These are phyloP conservation scores for Micromesistius poutassou DNA, from an alignment of 2,797 vertebrate species.

Conservation along the genomic window DNA sequence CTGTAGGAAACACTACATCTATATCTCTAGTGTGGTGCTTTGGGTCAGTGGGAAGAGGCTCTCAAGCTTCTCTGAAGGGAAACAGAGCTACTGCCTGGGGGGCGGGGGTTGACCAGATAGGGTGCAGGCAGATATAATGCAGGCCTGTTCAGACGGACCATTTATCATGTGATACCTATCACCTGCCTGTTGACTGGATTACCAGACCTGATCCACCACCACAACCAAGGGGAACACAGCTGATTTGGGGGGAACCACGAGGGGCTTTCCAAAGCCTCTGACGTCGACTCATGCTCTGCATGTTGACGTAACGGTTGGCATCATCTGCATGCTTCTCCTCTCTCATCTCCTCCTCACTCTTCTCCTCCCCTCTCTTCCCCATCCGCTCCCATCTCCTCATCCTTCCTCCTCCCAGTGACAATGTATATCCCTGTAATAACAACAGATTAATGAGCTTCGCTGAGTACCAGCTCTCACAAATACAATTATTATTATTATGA, in stretches of 20 bases:
- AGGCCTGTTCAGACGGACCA: constrained; percentile 22
- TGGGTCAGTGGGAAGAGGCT: background rate
- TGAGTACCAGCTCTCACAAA: background rate
- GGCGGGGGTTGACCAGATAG: constrained; percentile 26
- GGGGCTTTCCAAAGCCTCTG: background rate
- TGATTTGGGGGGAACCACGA: background rate
- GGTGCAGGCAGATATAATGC: background rate
- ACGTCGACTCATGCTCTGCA: background rate
- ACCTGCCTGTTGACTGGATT: constrained; percentile 41
- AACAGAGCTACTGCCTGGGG: background rate
- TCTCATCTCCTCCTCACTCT: background rate
- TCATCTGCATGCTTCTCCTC: background rate
- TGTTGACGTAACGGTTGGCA: background rate
- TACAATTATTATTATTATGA: background rate
- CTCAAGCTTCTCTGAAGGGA: background rate
- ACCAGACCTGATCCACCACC: constrained; percentile 30
- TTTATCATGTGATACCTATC: constrained; percentile 55
- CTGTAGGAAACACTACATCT: background rate
- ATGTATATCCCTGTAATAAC: background rate
- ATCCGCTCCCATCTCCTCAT: background rate
- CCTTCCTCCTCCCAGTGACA: background rate
- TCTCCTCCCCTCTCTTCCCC: background rate
- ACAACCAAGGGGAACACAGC: constrained; percentile 20
- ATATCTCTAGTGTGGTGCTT: background rate
- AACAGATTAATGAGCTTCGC: background rate